Percentiles rank a stretch among this genome's conserved stretches.
These are phyloP conservation scores for Fragum fragum DNA, from an alignment of 2,888 invertebrate species.

Conservation along the genomic window DNA sequence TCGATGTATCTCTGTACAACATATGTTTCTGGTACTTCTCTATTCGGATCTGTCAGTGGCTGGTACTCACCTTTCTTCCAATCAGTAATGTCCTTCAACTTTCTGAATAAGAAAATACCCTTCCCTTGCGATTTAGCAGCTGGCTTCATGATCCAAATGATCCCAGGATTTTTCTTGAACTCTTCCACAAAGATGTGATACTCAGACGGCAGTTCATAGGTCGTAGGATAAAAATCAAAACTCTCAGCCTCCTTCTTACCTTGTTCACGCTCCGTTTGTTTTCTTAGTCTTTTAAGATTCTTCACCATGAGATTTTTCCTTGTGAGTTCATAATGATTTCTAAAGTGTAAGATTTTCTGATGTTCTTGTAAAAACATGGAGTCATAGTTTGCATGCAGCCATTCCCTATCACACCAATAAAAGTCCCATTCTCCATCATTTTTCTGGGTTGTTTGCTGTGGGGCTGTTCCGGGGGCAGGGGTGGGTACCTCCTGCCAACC, in stretches of 20 bases:
- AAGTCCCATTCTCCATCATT: conserved; percentile 88
- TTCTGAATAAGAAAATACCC: conserved; percentile 90
- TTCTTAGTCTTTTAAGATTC: conserved; percentile 88
- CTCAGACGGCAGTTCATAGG: conserved; percentile 90
- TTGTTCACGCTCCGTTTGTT: conserved; percentile 85
- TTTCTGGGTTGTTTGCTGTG: conserved; percentile 9
- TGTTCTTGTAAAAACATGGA: conserved; percentile 87
- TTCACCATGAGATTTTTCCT: conserved; percentile 89
- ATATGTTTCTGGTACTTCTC: conserved; percentile 87
- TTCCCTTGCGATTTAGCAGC: conserved; percentile 89
- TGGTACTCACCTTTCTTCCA: conserved; percentile 88
- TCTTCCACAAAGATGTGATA: conserved; percentile 90
- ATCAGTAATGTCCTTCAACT: conserved; percentile 88
- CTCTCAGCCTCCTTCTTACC: conserved; percentile 87
- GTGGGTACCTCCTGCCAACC: conserved; percentile 86
- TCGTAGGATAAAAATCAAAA: conserved; percentile 89
- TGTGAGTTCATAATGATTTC: conserved; percentile 90
- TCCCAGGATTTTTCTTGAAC: conserved; percentile 88
- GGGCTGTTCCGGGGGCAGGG: conserved; percentile 7
- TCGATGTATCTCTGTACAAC: conserved; percentile 90
- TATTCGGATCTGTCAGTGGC: conserved; percentile 81
- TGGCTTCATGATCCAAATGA: conserved; percentile 91
- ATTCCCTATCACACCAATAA: conserved; percentile 89
- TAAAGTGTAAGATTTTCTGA: conserved; percentile 89
- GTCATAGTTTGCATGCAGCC: conserved; percentile 88